These are phyloP conservation scores for Drosophila tsacasi DNA, from an alignment of 1,140 invertebrate species.

Conservation along the genomic window DNA sequence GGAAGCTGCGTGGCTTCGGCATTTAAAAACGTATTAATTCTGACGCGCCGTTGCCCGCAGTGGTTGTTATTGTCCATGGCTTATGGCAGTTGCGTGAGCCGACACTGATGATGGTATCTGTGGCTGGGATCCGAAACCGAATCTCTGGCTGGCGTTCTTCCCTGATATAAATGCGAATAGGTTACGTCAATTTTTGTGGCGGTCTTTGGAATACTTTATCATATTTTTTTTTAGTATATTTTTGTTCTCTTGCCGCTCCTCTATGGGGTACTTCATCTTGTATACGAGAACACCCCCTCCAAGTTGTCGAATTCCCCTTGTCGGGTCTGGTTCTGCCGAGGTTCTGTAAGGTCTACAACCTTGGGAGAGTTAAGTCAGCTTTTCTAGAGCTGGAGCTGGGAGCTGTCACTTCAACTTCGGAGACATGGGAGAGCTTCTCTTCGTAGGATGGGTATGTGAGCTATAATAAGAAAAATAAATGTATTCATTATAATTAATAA, in stretches of 20 bases:
- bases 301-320: slow-evolving; percentile 10
- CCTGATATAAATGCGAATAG: slow-evolving; percentile 79
- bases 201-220: slow-evolving; percentile 48
- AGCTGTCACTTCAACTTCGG: slow-evolving; percentile 36
- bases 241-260: slow-evolving; percentile 31
- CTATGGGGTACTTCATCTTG: slow-evolving; percentile 6
- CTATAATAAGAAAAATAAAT: not conserved
- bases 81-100: slow-evolving; percentile 47
- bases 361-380: slow-evolving; percentile 42
- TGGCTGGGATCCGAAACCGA: slow-evolving; percentile 48
- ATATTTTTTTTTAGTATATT: slow-evolving; percentile 8
- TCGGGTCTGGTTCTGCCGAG: slow-evolving; percentile 16
- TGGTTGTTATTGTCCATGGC: slow-evolving; percentile 31
- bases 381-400: slow-evolving; percentile 31
- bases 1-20: slow-evolving; percentile 78
- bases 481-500: too few species aligned
- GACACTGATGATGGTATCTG: slow-evolving; percentile 64
- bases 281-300: not conserved
- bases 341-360: slow-evolving; percentile 71
- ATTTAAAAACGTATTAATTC: slow-evolving; percentile 84
- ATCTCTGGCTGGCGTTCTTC: slow-evolving; percentile 17
- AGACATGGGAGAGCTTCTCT: slow-evolving; percentile 18
- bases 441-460: not conserved
- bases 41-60: slow-evolving; percentile 63
- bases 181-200: slow-evolving; percentile 72